A percentile compares a stretch with the other conserved stretches of the same genome.
These are phyloP conservation scores for Brachyalestes nurse DNA, from an alignment of 2,797 vertebrate genomes.

Conservation along the genomic window DNA sequence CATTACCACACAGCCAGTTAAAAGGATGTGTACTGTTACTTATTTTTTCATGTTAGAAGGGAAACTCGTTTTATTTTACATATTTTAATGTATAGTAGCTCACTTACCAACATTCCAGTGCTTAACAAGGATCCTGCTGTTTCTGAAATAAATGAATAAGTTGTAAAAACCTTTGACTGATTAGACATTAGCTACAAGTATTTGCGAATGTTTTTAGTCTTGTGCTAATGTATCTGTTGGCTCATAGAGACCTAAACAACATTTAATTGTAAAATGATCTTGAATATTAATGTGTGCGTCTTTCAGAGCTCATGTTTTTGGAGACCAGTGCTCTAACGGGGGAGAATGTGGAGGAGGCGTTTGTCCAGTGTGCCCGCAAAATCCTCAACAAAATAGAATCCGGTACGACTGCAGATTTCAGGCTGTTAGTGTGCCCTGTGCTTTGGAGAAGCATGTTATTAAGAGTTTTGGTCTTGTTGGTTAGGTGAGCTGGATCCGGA, in stretches of 20 bases:
- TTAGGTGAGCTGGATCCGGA: slow-evolving; percentile 91
- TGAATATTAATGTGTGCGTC: slow-evolving; percentile 37
- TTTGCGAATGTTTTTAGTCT: no score
- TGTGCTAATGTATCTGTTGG: no score
- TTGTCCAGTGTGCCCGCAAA: slow-evolving; percentile 90
- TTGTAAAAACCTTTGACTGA: no score
- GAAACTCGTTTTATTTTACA: no score
- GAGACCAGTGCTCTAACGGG: slow-evolving; percentile 93
- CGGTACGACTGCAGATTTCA: slow-evolving; percentile 75
- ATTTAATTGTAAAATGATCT: background rate
- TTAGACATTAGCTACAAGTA: no score
- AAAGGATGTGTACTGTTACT: no score
- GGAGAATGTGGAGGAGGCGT: slow-evolving; percentile 93
- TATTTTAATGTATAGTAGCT: no score
- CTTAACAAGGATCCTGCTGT: no score
- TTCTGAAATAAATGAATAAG: no score
- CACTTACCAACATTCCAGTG: no score
- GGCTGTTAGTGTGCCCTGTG: background rate
- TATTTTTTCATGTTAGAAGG: no score
- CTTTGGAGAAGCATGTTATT: background rate
- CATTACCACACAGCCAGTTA: no score
- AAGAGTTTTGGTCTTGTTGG: slow-evolving; percentile 26
- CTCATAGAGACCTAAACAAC: background rate
- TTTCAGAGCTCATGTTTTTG: slow-evolving; percentile 90
- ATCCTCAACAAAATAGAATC: slow-evolving; percentile 95